phyloP scores from a whole-genome alignment of 2,888 invertebrate genomes.

The Dyspetes luteomarginatus region DNA sequence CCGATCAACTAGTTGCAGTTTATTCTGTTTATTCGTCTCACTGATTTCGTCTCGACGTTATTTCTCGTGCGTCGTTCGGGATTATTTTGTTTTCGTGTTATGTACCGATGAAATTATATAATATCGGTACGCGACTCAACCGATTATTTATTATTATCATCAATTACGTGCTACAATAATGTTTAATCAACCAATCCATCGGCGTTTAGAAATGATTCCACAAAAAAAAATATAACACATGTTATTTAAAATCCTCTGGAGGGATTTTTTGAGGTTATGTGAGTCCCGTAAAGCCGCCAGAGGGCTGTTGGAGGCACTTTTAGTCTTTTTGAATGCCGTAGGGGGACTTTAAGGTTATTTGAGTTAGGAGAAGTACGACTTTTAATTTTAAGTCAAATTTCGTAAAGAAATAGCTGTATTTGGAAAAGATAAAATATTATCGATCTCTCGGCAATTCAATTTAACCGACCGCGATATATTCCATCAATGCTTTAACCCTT shows the following conservation, averaged over 20 bases:
- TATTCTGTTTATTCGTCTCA: conserved; percentile 35
- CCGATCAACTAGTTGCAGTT: conserved; percentile 3
- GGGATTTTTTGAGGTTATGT: not conserved
- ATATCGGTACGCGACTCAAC: not conserved
- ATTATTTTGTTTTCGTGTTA: conserved; percentile 6
- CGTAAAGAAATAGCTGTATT: not conserved
- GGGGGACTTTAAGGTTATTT: not conserved
- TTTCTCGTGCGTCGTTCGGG: not conserved
- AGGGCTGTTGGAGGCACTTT: not conserved
- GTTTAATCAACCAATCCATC: not conserved
- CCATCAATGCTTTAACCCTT: too few species aligned
- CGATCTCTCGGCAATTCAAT: too few species aligned
- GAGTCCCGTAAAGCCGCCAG: not conserved
- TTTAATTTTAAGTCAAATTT: not conserved
- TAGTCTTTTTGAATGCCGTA: not conserved
- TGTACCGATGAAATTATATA: not conserved
- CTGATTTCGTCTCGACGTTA: not conserved
- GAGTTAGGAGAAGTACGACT: not conserved
- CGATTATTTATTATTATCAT: not conserved
- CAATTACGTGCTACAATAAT: not conserved
- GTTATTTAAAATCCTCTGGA: not conserved
- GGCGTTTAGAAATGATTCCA: conserved; percentile 30
- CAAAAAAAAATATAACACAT: conserved; percentile 21
- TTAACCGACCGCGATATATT: too few species aligned
- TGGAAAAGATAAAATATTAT: not conserved